Base-by-base conservation (phyloP, 2,113 vertebrate species). In the Dermatemys mawii region DNA sequence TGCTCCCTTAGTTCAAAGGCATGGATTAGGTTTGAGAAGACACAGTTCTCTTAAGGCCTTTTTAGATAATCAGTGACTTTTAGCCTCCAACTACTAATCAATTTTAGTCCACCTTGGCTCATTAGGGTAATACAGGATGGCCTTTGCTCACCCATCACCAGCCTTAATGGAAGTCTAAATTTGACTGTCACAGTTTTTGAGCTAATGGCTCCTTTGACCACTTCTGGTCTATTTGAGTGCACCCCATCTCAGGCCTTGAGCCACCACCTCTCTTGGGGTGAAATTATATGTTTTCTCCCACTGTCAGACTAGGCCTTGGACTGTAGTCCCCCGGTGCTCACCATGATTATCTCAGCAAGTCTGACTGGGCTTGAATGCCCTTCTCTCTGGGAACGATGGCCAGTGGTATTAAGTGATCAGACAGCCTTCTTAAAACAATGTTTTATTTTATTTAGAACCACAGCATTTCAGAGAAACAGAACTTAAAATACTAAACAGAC, bases 351-450 rank as follows among this genome's bases (percentile, higher is more conserved):
- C 22, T 46, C 70, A 75, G 8, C 9, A 75, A 11, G 22, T 44
- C 38, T 75, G 38, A 75, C 38, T 75, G 38, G 70, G 22, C 12
- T 75, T 75, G 32, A 81, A 53, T 51, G 1, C 0, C 0, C 14
- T 90, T 80, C 84, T 48, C 54, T 78, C 26, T 38, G 81, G 21
- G n/a, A 57, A 82, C 29, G 19, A 51, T 73, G 50, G 57, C 57
- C 41, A n/a, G 5, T 78, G 46, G 17, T 27, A 85, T 44, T 32
- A 79, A 53, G 13, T 84, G 54, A 17, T n/a, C 67, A 41, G 24
- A 44, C 11, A 75, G 41, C 41, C 38, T 78, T 67, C 50, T 60
- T 70, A 53, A 82, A 51, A 32, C 27, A 76, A 41, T 14, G 2
- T 54, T 3, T 11, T 63, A 53, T 1, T 81, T 35, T 49, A 14